Evolutionary conservation across 2,888 invertebrate genomes (phyloP).

Genomic region (Fragum fragum): DNA sequence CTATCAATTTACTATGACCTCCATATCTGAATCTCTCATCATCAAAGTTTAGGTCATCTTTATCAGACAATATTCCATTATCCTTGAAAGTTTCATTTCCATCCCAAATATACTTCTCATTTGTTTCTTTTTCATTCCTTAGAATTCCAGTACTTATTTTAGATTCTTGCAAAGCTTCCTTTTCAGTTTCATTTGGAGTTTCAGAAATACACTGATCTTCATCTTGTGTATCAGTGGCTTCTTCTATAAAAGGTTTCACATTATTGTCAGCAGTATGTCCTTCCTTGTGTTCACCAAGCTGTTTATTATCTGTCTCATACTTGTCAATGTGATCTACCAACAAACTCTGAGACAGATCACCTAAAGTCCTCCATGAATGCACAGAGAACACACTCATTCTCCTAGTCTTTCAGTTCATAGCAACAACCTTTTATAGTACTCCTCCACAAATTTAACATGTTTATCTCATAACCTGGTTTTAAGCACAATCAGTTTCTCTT

Average conservation of each 20-base stretch:
- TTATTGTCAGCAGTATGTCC: background rate
- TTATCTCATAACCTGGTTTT: no score
- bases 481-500: no score
- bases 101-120: background rate
- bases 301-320: slow-evolving; percentile 16
- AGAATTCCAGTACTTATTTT: background rate
- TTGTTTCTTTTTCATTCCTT: background rate
- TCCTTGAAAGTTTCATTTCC: background rate
- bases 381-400: slow-evolving; percentile 35
- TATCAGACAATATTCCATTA: background rate
- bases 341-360: slow-evolving; percentile 37
- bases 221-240: background rate
- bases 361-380: slow-evolving; percentile 55
- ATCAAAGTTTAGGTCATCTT: background rate
- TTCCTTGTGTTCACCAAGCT: background rate
- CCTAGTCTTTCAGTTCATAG: background rate
- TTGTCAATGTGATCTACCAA: slow-evolving; percentile 15
- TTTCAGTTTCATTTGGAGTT: background rate
- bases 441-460: no score
- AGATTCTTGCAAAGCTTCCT: background rate
- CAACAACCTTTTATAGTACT: no score
- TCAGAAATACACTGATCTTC: background rate
- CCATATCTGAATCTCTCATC: background rate
- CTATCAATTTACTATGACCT: background rate
- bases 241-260: background rate